A percentile compares a stretch with the other conserved stretches of the same genome.
Conservation (phyloP, 2,888 invertebrate genomes). For the Morpho helenor region DNA sequence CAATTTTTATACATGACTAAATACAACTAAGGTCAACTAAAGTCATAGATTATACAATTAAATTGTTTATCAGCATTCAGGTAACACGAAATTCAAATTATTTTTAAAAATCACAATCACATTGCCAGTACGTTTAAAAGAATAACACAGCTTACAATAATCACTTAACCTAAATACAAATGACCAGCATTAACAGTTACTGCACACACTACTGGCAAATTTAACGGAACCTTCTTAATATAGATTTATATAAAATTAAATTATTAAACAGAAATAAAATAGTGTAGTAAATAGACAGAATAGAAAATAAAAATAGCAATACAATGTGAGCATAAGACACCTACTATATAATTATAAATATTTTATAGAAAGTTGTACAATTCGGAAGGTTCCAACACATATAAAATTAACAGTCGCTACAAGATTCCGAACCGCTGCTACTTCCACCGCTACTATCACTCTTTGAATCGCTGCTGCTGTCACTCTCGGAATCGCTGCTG, state of each 20-base stretch:
- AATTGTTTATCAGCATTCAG: slow-evolving; percentile 46
- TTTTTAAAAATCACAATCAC: slow-evolving; percentile 15
- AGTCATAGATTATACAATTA: slow-evolving; percentile 36
- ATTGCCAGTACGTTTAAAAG: slow-evolving; percentile 21
- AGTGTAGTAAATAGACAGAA: background rate
- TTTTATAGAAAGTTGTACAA: slow-evolving; percentile 4
- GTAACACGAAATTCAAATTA: slow-evolving; percentile 33
- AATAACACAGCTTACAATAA: slow-evolving; percentile 6
- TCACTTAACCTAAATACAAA: slow-evolving; percentile 30
- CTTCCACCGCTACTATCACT: slow-evolving; percentile 31
- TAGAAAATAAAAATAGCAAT: slow-evolving; percentile 1
- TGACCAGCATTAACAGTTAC: slow-evolving; percentile 39
- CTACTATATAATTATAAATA: background rate
- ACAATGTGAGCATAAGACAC: background rate
- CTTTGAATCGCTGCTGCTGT: slow-evolving; percentile 52
- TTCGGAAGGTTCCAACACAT: slow-evolving; percentile 11
- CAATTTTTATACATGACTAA: slow-evolving; percentile 36
- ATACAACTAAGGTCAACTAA: slow-evolving; percentile 30
- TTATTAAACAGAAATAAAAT: background rate
- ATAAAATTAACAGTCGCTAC: slow-evolving; percentile 41
- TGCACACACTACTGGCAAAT: slow-evolving; percentile 31
- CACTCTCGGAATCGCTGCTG: slow-evolving; percentile 37
- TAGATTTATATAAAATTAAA: slow-evolving; percentile 15
- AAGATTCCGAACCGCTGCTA: slow-evolving; percentile 48
- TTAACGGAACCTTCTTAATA: slow-evolving; percentile 7